phyloP scores from a whole-genome alignment of 2,888 invertebrate species.

The Lordiphosa andalusiaca region DNA sequence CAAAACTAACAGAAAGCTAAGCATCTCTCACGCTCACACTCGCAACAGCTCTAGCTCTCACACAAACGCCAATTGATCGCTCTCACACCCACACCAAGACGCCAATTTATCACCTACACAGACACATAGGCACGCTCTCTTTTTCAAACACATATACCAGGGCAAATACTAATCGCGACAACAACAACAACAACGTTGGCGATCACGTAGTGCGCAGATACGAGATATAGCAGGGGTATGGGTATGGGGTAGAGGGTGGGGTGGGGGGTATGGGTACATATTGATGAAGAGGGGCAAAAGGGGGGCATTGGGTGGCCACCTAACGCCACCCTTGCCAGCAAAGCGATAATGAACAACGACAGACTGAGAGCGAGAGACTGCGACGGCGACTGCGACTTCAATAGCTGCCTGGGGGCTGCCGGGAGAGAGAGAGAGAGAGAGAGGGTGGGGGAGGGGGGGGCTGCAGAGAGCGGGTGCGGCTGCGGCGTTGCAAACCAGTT shows the following conservation, averaged over 20 bases:
- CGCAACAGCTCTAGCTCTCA: not conserved
- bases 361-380: conserved; percentile 21
- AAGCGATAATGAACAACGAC: conserved; percentile 58
- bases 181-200: conserved; percentile 19
- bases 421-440: not conserved
- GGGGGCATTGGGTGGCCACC: conserved; percentile 32
- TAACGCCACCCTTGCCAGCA: conserved; percentile 65
- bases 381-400: conserved; percentile 7
- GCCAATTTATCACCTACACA: conserved; percentile 68
- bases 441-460: not conserved
- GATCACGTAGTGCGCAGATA: conserved; percentile 48
- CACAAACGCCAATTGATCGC: conserved; percentile 59
- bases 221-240: conserved; percentile 25
- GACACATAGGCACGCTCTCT: conserved; percentile 30
- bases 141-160: conserved; percentile 31
- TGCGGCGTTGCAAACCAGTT: conserved; percentile 60
- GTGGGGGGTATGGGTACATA: not conserved
- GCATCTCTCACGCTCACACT: conserved; percentile 21
- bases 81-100: conserved; percentile 38
- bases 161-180: conserved; percentile 51
- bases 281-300: too few species aligned
- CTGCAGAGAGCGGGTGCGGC: too few species aligned
- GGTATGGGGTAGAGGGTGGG: not conserved
- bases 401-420: not conserved
- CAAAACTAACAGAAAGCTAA: conserved; percentile 63